Evolutionary conservation across 2,888 invertebrate species (phyloP), one percentile per base, ranked within the genome.

Genomic region (Epsilonema sp.): DNA sequence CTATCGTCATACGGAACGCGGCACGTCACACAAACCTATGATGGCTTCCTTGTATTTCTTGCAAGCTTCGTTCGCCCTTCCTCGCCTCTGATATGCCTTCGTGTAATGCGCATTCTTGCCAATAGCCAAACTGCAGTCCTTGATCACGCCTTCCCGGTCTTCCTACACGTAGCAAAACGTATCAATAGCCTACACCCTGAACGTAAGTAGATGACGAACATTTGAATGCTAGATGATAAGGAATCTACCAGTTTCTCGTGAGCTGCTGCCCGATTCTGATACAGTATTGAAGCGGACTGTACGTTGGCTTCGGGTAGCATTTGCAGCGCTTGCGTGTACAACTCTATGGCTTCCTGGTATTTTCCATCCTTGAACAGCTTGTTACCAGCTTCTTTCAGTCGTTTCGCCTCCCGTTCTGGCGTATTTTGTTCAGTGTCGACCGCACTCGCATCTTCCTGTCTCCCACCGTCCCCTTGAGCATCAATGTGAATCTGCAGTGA

Each of bases 261-360:
- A 39, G 87, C 83, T 19, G 90, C 92, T 13, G 90, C 92, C 58
- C 89, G 77, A 65, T 92, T 92, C 67, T 92, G 92, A 67, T 86
- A 87, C 68, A 84, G 87, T 19, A 84, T 87, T 1, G 90, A 79
- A 47, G 87, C 69, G 56, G 83, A 84, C 1, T 74, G 74, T 24
- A 72, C 72, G 56, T 79, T 76, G 47, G 80, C 66, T 2, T 52
- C 39, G 1, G 71, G 70, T 58, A 71, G 70, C 3, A 66, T 50
- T 37, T 60, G 56, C 41, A 73, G 68, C 19, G 72, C 71, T 48
- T 67, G 58, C n/a, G 67, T 63, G 52, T 72, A 73, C 49, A 65
- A 67, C 36, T 65, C 61, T 26, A 72, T 67, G 19, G 72, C 71
- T 43, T 67, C 60, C 26, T 65, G 63, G 57, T 67, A 72, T 44